These are phyloP conservation scores for Temnothorax ravouxi DNA, from an alignment of 2,888 invertebrate species.

Conservation along the genomic window DNA sequence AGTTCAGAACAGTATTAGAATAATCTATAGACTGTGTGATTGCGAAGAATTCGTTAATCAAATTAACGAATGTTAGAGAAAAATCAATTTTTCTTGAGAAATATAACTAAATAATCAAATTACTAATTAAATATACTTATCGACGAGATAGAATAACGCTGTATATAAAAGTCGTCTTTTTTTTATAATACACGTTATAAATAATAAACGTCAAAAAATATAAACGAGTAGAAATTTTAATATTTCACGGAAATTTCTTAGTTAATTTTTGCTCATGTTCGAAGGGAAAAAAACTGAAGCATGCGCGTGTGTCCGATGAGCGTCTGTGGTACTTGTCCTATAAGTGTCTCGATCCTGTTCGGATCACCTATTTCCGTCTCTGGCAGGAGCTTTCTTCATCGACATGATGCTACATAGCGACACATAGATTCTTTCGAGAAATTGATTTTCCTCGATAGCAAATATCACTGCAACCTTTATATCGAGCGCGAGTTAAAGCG, in stretches of 20 bases:
- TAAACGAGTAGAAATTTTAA: not conserved
- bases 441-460: constrained; percentile 12
- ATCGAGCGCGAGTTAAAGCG: not conserved
- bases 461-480: not conserved
- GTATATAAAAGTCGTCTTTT: not conserved
- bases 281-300: not conserved
- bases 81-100: not conserved
- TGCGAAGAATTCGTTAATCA: not conserved
- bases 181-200: not conserved
- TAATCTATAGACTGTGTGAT: not conserved
- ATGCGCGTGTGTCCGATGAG: not conserved
- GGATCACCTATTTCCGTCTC: constrained; percentile 30
- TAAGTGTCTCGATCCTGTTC: constrained; percentile 45
- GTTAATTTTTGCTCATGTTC: not conserved
- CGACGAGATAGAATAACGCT: not conserved
- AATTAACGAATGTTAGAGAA: not conserved
- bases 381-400: not conserved
- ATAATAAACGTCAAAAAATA: not conserved
- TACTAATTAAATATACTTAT: not conserved
- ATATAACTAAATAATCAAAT: not conserved
- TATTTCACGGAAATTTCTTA: constrained; percentile 14
- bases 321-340: constrained; percentile 10
- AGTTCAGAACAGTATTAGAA: not conserved
- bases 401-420: not conserved
- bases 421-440: not conserved